A percentile compares a stretch with the other conserved stretches of the same genome.
Conservation (phyloP, 2,113 vertebrate species). For the Dicaeum eximium region DNA sequence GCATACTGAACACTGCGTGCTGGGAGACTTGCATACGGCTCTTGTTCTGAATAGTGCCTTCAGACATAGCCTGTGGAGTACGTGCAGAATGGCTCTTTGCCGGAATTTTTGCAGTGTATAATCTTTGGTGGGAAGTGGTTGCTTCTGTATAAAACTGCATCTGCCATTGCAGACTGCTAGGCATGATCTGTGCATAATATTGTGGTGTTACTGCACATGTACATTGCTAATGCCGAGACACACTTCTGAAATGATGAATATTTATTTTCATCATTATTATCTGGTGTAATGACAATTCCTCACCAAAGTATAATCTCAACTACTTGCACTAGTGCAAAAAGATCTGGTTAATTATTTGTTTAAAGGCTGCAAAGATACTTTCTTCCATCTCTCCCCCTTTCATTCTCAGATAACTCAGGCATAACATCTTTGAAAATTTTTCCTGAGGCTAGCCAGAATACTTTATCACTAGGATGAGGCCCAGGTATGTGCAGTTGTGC, state of each 20-base stretch:
- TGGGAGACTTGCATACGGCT: conserved; percentile 33
- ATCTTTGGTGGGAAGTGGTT: background rate
- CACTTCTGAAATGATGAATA: background rate
- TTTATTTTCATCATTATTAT: background rate
- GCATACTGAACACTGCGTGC: conserved; percentile 42
- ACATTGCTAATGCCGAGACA: background rate
- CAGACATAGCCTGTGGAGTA: conserved; percentile 11
- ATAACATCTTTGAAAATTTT: background rate
- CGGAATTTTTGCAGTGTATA: background rate
- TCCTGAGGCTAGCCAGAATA: background rate
- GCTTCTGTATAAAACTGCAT: background rate
- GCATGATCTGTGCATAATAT: background rate
- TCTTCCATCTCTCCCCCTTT: background rate
- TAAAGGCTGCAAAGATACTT: background rate
- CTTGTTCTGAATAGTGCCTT: conserved; percentile 44
- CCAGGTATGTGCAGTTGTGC: background rate
- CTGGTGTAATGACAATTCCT: background rate
- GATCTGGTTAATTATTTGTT: background rate
- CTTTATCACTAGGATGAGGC: background rate
- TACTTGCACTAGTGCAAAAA: background rate
- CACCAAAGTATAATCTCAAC: background rate
- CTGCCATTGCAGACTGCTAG: background rate
- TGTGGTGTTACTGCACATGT: background rate
- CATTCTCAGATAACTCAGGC: background rate
- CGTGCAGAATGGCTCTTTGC: conserved; percentile 15